phyloP scores from a whole-genome alignment of 2,797 vertebrate species.

The Tauraco hartlaubi region DNA sequence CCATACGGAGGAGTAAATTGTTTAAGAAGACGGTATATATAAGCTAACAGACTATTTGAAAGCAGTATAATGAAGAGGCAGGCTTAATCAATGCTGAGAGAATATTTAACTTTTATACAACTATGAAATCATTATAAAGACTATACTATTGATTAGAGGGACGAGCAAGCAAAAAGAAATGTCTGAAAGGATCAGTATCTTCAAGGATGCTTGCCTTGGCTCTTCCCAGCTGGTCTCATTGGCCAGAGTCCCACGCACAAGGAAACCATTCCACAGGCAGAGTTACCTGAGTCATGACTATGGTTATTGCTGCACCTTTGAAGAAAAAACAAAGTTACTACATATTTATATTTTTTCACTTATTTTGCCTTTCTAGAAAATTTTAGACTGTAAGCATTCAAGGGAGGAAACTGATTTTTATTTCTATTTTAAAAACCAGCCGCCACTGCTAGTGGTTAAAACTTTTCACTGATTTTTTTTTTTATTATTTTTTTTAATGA shows the following conservation, averaged over 20 bases:
- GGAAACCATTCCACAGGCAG: neutral
- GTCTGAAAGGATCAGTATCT: neutral
- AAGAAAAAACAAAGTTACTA: neutral
- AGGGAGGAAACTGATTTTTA: neutral
- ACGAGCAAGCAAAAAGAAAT: neutral
- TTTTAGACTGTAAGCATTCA: neutral
- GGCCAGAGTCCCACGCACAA: accelerated
- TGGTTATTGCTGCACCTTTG: neutral
- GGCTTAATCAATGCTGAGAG: neutral
- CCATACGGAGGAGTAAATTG: neutral
- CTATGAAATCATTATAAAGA: neutral
- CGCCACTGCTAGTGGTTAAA: neutral
- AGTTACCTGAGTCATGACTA: neutral
- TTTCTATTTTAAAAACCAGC: neutral
- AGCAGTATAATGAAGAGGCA: neutral
- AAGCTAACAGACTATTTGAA: neutral
- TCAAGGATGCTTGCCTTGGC: neutral
- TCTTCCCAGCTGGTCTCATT: neutral
- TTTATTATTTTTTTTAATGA: too few relatives aligned
- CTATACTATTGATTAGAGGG: neutral
- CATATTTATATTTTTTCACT: neutral
- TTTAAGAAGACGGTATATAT: neutral
- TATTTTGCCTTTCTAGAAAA: neutral
- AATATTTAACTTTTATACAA: neutral
- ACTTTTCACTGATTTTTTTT: accelerated